Evolutionary conservation across 2,113 vertebrate species (phyloP).

Genomic region (Ailuropoda melanoleuca): DNA sequence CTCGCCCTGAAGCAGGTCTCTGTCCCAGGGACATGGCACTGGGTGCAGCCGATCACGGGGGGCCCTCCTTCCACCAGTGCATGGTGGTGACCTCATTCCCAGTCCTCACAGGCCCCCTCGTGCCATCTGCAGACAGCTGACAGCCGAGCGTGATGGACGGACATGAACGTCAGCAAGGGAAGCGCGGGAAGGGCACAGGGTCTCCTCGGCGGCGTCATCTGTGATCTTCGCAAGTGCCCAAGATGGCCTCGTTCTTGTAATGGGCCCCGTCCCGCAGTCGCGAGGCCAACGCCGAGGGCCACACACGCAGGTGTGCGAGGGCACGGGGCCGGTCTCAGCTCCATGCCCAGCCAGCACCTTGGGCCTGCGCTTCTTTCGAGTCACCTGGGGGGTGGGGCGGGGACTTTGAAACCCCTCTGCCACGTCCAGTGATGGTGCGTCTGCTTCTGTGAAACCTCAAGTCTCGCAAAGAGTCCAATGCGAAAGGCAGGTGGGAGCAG

Average conservation of each 20-base stretch:
- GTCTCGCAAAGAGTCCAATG: neutral
- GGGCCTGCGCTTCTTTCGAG: rapidly evolving
- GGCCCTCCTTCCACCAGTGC: rapidly evolving
- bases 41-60: rapidly evolving
- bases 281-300: rapidly evolving
- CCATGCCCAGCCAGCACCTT: rapidly evolving
- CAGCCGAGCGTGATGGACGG: rapidly evolving
- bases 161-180: neutral
- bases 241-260: rapidly evolving
- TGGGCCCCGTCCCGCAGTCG: rapidly evolving
- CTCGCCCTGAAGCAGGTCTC: rapidly evolving
- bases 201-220: neutral
- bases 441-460: neutral
- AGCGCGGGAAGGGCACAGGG: rapidly evolving
- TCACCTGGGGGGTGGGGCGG: rapidly evolving
- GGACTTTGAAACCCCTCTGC: neutral
- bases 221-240: neutral
- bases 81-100: rapidly evolving
- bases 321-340: rapidly evolving
- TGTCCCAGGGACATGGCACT: neutral
- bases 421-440: rapidly evolving
- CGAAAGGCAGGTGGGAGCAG: too few species aligned
- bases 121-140: neutral
- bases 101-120: rapidly evolving
- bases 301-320: rapidly evolving